A percentile compares a stretch with the other conserved stretches of the same genome.
phyloP scores from a whole-genome alignment of 2,888 invertebrate genomes.

The Zele albiditarsus region DNA sequence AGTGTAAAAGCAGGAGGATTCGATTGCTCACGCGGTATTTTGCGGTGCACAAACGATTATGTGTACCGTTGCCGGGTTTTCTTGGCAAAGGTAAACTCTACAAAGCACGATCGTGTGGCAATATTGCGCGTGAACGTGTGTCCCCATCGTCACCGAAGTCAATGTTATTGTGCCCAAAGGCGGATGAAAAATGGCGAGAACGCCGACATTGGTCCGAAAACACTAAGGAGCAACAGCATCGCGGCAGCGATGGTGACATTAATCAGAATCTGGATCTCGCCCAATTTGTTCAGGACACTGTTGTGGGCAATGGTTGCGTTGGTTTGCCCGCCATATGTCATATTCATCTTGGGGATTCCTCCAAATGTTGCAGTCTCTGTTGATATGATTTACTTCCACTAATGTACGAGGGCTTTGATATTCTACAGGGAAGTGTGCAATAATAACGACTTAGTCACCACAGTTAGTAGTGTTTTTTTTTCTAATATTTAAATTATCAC shows the following conservation, averaged over 20 bases:
- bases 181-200: constrained; percentile 71
- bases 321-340: constrained; percentile 75
- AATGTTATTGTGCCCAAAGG: constrained; percentile 63
- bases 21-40: constrained; percentile 80
- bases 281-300: constrained; percentile 61
- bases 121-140: constrained; percentile 75
- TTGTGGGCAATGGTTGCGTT: constrained; percentile 70
- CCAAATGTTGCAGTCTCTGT: constrained; percentile 78
- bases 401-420: not conserved
- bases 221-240: constrained; percentile 59
- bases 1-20: constrained; percentile 74
- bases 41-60: constrained; percentile 80
- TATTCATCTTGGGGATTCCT: constrained; percentile 75
- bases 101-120: constrained; percentile 79
- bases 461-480: not conserved
- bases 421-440: constrained; percentile 38
- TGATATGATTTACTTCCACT: constrained; percentile 63
- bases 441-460: constrained; percentile 21
- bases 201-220: constrained; percentile 71
- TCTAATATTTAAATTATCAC: not conserved
- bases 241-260: constrained; percentile 74
- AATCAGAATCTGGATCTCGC: constrained; percentile 74
- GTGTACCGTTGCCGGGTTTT: constrained; percentile 77
- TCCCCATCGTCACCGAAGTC: constrained; percentile 69
- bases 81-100: constrained; percentile 76